Evolutionary conservation across 1,140 invertebrate species (phyloP).

Genomic region (Antheraea mylitta): DNA sequence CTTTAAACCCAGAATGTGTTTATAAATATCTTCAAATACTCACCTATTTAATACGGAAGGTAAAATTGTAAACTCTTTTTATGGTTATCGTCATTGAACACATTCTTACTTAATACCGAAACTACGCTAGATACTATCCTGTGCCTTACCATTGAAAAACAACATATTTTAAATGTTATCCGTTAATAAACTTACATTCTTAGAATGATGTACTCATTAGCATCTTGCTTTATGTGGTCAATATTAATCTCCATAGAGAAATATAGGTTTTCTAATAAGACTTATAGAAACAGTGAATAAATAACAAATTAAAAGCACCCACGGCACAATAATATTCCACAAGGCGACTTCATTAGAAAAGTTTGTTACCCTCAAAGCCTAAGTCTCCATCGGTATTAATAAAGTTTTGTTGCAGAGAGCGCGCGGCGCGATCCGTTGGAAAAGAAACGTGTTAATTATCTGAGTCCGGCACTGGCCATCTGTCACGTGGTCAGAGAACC

Average conservation of each 20-base stretch:
- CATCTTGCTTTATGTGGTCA: background rate
- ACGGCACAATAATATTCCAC: constrained; percentile 55
- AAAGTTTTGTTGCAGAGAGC: constrained; percentile 67
- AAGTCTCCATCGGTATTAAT: constrained; percentile 71
- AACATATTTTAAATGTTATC: no score
- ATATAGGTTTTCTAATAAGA: background rate
- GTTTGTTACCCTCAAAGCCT: constrained; percentile 72
- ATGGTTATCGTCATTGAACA: no score
- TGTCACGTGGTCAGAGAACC: constrained; percentile 42
- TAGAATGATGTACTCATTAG: no score
- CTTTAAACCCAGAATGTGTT: no score
- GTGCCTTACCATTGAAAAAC: no score
- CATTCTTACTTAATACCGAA: no score
- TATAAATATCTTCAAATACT: no score
- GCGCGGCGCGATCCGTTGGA: constrained; percentile 29
- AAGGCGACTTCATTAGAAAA: constrained; percentile 75
- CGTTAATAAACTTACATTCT: no score
- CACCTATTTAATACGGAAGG: no score
- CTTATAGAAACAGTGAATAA: constrained; percentile 21
- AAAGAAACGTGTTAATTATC: constrained; percentile 77
- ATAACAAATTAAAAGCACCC: constrained; percentile 67
- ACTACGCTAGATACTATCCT: no score
- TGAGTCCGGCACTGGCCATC: constrained; percentile 45
- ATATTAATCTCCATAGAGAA: background rate
- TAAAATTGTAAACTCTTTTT: no score